Evolutionary conservation across 2,888 invertebrate genomes (phyloP).

Genomic region (Dolichopus griseipennis): DNA sequence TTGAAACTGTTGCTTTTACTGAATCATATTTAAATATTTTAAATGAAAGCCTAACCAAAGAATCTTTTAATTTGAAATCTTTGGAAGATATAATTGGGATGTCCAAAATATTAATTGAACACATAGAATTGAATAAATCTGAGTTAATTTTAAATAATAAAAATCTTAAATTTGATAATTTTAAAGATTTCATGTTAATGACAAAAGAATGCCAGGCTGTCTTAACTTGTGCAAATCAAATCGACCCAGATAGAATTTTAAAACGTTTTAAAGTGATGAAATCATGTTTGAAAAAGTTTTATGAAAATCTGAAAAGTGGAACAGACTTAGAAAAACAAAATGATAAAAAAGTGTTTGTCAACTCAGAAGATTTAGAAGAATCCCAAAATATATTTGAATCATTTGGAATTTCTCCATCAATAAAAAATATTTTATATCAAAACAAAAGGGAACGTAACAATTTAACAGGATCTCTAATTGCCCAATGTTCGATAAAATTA

Average conservation of each 20-base stretch:
- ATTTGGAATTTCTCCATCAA: constrained; percentile 27
- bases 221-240: constrained; percentile 33
- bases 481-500: constrained; percentile 14
- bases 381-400: constrained; percentile 27
- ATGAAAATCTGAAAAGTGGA: neutral
- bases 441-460: constrained; percentile 16
- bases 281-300: constrained; percentile 32
- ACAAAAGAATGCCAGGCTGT: constrained; percentile 37
- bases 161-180: constrained; percentile 25
- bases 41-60: constrained; percentile 25
- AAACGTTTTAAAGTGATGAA: constrained; percentile 40
- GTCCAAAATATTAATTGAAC: constrained; percentile 33
- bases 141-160: constrained; percentile 23
- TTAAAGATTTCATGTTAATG: constrained; percentile 32
- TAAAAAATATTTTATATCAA: constrained; percentile 33
- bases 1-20: constrained; percentile 36
- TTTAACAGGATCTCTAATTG: constrained; percentile 17
- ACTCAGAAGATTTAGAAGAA: constrained; percentile 25
- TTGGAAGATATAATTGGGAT: constrained; percentile 31
- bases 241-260: constrained; percentile 32
- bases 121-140: constrained; percentile 31
- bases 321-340: constrained; percentile 12
- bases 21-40: constrained; percentile 33
- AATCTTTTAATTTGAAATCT: constrained; percentile 27
- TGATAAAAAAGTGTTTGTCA: constrained; percentile 22